Evolutionary conservation across 2,797 vertebrate genomes (phyloP).

Genomic region (Serranus cabrilla): DNA sequence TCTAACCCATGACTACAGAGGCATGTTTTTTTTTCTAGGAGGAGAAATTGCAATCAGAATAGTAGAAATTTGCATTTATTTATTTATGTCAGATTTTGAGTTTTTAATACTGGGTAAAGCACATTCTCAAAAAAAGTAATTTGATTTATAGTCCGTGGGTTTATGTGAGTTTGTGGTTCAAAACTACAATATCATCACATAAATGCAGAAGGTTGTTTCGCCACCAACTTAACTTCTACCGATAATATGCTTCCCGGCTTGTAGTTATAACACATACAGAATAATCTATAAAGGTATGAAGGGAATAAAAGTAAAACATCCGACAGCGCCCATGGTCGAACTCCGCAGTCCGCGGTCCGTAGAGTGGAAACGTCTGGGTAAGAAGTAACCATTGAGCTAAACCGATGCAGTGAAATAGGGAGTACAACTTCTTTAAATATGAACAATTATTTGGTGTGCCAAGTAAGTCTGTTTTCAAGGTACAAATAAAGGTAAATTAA

Average conservation of each 20-base stretch:
- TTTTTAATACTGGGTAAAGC: not conserved
- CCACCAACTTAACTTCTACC: not conserved
- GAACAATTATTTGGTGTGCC: fast-evolving
- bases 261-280: not conserved
- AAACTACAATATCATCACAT: not conserved
- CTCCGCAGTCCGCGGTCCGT: fast-evolving
- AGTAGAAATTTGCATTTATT: not conserved
- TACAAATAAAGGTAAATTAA: not conserved
- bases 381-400: conserved; percentile 71
- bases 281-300: not conserved
- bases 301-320: conserved; percentile 27
- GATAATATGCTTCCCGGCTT: too few relatives aligned
- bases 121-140: not conserved
- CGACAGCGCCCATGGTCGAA: conserved; percentile 57
- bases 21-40: fast-evolving
- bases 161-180: not conserved
- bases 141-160: not conserved
- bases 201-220: not conserved
- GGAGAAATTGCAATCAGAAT: too few relatives aligned
- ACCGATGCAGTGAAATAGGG: fast-evolving
- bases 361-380: fast-evolving
- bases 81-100: not conserved
- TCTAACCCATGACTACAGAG: not conserved
- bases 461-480: not conserved
- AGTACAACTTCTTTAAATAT: not conserved